These are phyloP conservation scores for Brenthis ino DNA, from an alignment of 2,888 invertebrate genomes.

Conservation along the genomic window DNA sequence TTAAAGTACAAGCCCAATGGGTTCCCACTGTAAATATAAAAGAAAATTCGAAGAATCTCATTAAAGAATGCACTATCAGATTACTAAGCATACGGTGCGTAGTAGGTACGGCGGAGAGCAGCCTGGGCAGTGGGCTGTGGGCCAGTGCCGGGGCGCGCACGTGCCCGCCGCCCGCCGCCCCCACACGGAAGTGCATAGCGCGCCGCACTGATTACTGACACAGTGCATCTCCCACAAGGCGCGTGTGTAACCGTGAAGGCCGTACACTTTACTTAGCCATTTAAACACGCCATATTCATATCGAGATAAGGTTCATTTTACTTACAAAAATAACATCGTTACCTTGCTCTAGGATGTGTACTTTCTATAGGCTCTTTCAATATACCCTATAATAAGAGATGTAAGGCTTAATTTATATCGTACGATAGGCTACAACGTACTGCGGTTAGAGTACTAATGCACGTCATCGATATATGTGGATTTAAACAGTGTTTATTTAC, in stretches of 20 bases:
- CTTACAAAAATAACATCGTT: background rate
- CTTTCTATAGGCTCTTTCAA: background rate
- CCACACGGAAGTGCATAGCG: conserved; percentile 14
- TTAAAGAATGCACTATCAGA: no score
- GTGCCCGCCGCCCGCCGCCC: background rate
- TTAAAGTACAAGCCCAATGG: no score
- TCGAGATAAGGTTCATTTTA: background rate
- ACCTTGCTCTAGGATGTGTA: background rate
- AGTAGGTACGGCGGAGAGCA: no score
- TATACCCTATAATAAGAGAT: background rate
- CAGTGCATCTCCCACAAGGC: conserved; percentile 21
- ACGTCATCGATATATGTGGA: background rate
- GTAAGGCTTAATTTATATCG: background rate
- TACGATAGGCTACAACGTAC: background rate
- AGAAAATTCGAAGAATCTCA: no score
- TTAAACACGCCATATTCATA: background rate
- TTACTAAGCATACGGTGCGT: no score
- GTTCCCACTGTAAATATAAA: no score
- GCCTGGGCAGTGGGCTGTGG: no score
- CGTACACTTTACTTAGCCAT: background rate
- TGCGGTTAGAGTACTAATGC: background rate
- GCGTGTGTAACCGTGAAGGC: conserved; percentile 19
- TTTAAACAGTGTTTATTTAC: conserved; percentile 5
- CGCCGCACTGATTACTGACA: background rate
- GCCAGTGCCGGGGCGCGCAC: background rate